phyloP scores from a whole-genome alignment of 2,888 invertebrate species.

The Calliphora vomitoria region DNA sequence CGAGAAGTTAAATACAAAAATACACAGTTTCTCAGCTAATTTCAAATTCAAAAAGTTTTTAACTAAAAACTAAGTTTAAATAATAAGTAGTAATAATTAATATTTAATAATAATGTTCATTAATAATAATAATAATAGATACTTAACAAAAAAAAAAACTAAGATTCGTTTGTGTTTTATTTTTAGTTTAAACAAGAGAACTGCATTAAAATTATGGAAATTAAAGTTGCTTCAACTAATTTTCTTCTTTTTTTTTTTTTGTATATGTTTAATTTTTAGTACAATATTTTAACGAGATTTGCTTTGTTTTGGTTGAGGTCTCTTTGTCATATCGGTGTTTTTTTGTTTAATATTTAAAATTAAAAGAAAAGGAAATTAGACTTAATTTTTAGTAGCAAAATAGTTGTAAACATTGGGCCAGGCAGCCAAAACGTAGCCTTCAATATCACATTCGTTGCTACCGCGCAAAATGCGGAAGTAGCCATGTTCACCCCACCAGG shows the following conservation, averaged over 20 bases:
- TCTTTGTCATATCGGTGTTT: slow-evolving; percentile 70
- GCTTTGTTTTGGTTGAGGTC: slow-evolving; percentile 70
- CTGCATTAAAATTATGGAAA: slow-evolving; percentile 67
- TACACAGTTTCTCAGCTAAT: slow-evolving; percentile 29
- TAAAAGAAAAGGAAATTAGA: slow-evolving; percentile 65
- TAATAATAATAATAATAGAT: slow-evolving; percentile 34
- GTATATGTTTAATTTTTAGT: neutral
- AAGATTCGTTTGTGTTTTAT: slow-evolving; percentile 63
- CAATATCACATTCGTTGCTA: slow-evolving; percentile 94
- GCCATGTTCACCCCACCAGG: slow-evolving; percentile 95
- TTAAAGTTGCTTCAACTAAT: slow-evolving; percentile 9
- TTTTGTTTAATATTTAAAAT: slow-evolving; percentile 38
- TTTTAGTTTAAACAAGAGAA: slow-evolving; percentile 53
- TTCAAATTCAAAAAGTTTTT: slow-evolving; percentile 26
- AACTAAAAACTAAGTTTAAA: slow-evolving; percentile 35
- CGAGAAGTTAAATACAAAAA: slow-evolving; percentile 38
- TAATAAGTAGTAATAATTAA: slow-evolving; percentile 12
- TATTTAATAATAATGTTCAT: slow-evolving; percentile 29
- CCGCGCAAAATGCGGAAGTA: slow-evolving; percentile 95
- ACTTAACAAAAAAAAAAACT: slow-evolving; percentile 55
- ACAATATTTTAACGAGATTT: slow-evolving; percentile 64
- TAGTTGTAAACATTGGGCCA: slow-evolving; percentile 86
- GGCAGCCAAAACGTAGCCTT: slow-evolving; percentile 93
- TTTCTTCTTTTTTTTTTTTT: slow-evolving; percentile 15
- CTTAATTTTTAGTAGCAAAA: slow-evolving; percentile 77